These are phyloP conservation scores for Cheilosia impressa DNA, from an alignment of 2,888 invertebrate species.

Conservation along the genomic window DNA sequence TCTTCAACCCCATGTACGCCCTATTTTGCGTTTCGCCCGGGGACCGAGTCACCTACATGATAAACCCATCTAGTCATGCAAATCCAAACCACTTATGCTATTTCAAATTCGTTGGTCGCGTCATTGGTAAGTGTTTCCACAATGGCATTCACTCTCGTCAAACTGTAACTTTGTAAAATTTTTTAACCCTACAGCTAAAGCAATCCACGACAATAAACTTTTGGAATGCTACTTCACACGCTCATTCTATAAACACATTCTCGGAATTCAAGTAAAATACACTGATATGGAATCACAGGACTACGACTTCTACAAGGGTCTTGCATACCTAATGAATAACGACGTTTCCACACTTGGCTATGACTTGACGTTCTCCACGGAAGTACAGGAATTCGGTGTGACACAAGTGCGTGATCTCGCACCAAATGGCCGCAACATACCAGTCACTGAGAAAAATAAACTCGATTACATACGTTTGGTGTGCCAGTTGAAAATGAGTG, in stretches of 20 bases:
- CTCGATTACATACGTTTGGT: conserved; percentile 94
- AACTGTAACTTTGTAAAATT: not conserved
- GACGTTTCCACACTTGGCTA: conserved; percentile 92
- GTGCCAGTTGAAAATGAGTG: conserved; percentile 97
- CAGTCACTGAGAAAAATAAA: conserved; percentile 94
- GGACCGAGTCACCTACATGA: conserved; percentile 96
- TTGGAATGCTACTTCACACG: conserved; percentile 96
- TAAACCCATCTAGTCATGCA: conserved; percentile 94
- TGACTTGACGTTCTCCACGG: conserved; percentile 93
- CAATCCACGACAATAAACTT: conserved; percentile 95
- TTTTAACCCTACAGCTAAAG: conserved; percentile 87
- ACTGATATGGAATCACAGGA: conserved; percentile 96
- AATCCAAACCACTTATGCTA: conserved; percentile 96
- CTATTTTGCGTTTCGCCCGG: conserved; percentile 95
- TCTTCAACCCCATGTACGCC: conserved; percentile 97
- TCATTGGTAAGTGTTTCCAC: conserved; percentile 88
- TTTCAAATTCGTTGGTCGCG: conserved; percentile 95
- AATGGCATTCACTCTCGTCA: not conserved
- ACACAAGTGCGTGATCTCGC: conserved; percentile 93
- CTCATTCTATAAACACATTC: conserved; percentile 96
- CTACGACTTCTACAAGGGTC: conserved; percentile 94
- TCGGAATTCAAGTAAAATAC: conserved; percentile 93
- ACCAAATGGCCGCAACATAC: conserved; percentile 91
- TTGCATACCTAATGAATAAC: conserved; percentile 93
- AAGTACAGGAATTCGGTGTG: conserved; percentile 95